Percentiles rank a stretch among this genome's conserved stretches.
phyloP scores from a whole-genome alignment of 2,113 vertebrate genomes.

The Apodemus sylvaticus region DNA sequence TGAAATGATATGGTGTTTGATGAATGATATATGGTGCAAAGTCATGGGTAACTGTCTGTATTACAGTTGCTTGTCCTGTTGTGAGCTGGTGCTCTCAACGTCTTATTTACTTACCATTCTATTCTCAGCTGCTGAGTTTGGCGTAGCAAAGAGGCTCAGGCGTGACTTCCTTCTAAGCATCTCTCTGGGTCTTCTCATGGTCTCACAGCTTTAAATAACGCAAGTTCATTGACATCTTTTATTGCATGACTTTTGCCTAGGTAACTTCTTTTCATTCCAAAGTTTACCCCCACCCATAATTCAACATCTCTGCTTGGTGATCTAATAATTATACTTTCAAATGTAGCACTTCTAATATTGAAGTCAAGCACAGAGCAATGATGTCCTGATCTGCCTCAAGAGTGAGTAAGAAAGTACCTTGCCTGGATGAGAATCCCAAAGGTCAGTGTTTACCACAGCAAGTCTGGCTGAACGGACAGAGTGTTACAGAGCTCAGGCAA shows the following conservation, averaged over 20 bases:
- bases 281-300: neutral
- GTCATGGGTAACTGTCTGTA: neutral
- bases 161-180: neutral
- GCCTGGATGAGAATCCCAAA: neutral
- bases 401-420: neutral
- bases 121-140: neutral
- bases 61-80: neutral
- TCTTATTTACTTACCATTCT: neutral
- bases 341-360: neutral
- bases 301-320: neutral
- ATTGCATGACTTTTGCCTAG: neutral
- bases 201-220: neutral
- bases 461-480: no score
- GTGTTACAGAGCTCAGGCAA: neutral
- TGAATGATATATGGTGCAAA: neutral
- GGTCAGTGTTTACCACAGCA: neutral
- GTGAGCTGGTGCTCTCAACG: neutral
- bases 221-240: neutral
- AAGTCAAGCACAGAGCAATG: neutral
- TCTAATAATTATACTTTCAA: neutral
- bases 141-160: neutral
- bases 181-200: neutral
- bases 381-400: neutral
- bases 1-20: neutral
- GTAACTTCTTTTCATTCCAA: neutral